Percentiles rank a stretch among this genome's conserved stretches.
Conservation (phyloP, 2,113 vertebrate species). For the Propithecus coquereli region DNA sequence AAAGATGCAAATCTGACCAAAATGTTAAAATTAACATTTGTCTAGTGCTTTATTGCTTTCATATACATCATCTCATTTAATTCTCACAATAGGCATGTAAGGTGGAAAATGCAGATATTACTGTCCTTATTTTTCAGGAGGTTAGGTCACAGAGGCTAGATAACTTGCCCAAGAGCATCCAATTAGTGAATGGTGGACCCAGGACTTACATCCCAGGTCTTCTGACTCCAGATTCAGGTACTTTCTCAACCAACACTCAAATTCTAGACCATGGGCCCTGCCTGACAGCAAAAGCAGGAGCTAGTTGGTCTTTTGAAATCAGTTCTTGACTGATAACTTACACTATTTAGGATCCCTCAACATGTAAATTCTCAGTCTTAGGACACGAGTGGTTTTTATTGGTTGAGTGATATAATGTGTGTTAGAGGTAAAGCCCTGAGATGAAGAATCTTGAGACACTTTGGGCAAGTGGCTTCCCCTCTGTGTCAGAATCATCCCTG, state of each 20-base stretch:
- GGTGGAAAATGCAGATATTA: neutral
- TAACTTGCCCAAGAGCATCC: constrained; percentile 3
- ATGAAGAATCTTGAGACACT: constrained; percentile 2
- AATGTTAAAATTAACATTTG: constrained; percentile 40
- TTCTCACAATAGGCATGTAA: constrained; percentile 4
- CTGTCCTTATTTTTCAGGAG: neutral
- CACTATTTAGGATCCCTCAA: neutral
- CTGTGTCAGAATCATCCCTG: neutral
- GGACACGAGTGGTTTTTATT: neutral
- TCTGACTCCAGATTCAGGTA: constrained; percentile 31
- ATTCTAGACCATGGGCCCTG: neutral
- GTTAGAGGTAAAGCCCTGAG: neutral
- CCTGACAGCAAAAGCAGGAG: neutral
- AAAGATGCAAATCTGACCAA: constrained; percentile 19
- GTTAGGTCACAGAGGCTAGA: neutral
- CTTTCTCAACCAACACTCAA: constrained; percentile 40
- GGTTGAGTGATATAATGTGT: neutral
- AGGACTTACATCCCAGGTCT: neutral
- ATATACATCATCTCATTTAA: constrained; percentile 8
- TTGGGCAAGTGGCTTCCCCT: neutral
- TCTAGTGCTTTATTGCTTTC: neutral
- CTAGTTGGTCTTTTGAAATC: constrained; percentile 17
- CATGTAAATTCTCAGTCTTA: constrained; percentile 31
- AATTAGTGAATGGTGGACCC: neutral
- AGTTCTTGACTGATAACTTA: constrained; percentile 10